A percentile compares a stretch with the other conserved stretches of the same genome.
Evolutionary conservation across 1,140 invertebrate species (phyloP).

Genomic region (Temnothorax nylanderi): DNA sequence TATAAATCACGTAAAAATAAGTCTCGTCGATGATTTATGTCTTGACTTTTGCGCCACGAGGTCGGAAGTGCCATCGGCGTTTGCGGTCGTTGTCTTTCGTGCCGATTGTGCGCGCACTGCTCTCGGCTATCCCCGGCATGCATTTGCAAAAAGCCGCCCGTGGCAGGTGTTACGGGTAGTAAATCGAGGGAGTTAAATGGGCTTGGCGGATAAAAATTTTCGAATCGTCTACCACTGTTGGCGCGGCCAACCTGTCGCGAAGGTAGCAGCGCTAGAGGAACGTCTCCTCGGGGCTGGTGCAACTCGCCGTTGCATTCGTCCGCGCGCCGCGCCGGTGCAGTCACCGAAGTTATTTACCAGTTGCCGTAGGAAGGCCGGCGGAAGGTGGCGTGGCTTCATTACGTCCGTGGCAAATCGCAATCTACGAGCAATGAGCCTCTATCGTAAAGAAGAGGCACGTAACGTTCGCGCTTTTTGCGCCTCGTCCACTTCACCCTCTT

Average conservation of each 20-base stretch:
- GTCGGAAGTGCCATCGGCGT: constrained; percentile 7
- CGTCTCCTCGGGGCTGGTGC: constrained; percentile 21
- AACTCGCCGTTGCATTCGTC: constrained; percentile 5
- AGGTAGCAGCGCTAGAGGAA: neutral
- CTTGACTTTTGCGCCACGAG: neutral
- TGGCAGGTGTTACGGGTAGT: constrained; percentile 57
- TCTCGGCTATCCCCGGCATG: neutral
- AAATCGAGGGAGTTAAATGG: constrained; percentile 58
- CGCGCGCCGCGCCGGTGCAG: neutral
- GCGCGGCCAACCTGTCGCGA: neutral
- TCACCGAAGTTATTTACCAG: constrained; percentile 32
- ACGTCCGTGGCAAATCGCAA: constrained; percentile 84
- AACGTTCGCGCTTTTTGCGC: constrained; percentile 79
- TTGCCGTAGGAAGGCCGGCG: constrained; percentile 46
- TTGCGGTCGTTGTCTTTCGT: constrained; percentile 5
- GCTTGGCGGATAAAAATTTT: constrained; percentile 43
- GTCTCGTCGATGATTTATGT: constrained; percentile 29
- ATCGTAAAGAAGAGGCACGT: constrained; percentile 79
- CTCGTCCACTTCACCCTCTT: constrained; percentile 50
- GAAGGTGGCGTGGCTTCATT: constrained; percentile 82
- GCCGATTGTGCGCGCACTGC: constrained; percentile 1
- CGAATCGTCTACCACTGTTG: constrained; percentile 39
- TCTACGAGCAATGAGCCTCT: constrained; percentile 83
- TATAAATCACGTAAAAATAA: constrained; percentile 14
- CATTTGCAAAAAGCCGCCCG: constrained; percentile 51